A percentile compares a stretch with the other conserved stretches of the same genome.
Conservation (phyloP, 2,888 invertebrate genomes). For the Ditylenchus weischeri region DNA sequence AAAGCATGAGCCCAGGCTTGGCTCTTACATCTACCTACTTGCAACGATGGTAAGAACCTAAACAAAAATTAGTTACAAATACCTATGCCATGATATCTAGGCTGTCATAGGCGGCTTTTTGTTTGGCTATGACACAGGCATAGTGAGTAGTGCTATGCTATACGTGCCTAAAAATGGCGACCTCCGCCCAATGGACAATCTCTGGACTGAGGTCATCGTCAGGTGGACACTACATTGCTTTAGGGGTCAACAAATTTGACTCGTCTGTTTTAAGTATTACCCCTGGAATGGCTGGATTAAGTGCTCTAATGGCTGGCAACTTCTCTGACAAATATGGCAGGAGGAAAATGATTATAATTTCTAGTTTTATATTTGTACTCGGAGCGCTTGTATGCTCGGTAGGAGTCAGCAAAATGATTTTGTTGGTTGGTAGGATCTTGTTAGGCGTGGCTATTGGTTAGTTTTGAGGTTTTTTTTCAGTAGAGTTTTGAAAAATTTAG, state of each 20-base stretch:
- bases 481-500: neutral
- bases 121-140: constrained; percentile 67
- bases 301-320: constrained; percentile 56
- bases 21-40: constrained; percentile 42
- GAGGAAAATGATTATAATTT: constrained; percentile 62
- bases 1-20: constrained; percentile 35
- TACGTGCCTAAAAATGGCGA: constrained; percentile 44
- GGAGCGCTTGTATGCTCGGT: constrained; percentile 61
- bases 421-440: constrained; percentile 31
- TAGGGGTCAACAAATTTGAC: no score
- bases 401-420: constrained; percentile 39
- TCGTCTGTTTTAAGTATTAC: constrained; percentile 61
- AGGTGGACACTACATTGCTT: no score
- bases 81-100: neutral
- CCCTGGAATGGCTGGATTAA: constrained; percentile 34
- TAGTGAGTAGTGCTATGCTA: constrained; percentile 47
- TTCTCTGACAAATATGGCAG: constrained; percentile 64
- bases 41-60: constrained; percentile 2
- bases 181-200: constrained; percentile 41
- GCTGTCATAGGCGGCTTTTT: constrained; percentile 55
- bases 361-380: constrained; percentile 62
- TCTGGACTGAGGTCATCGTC: constrained; percentile 45
- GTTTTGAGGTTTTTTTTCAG: neutral
- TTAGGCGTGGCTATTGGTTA: constrained; percentile 44
- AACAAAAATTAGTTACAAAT: neutral